These are phyloP conservation scores for Pteronotus mesoamericanus DNA, from an alignment of 2,797 vertebrate species.

Conservation along the genomic window DNA sequence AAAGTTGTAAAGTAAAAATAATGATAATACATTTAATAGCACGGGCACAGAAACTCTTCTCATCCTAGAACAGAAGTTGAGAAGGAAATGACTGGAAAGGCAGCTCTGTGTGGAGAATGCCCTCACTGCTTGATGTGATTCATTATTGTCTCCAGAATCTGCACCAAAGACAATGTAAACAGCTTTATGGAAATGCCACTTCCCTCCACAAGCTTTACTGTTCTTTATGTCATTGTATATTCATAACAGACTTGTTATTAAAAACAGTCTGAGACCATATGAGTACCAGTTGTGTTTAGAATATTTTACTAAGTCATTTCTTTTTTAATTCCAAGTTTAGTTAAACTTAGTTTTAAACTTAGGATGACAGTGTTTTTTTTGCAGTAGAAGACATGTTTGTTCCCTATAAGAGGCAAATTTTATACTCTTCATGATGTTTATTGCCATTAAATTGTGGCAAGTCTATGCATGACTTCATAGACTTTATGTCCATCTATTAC, in stretches of 20 bases:
- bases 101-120: background rate
- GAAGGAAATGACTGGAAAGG: background rate
- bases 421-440: background rate
- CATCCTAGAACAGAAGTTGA: background rate
- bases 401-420: background rate
- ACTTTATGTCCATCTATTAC: background rate
- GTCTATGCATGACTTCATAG: background rate
- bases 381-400: background rate
- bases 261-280: constrained; percentile 28
- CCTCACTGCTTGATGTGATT: background rate
- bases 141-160: constrained; percentile 21
- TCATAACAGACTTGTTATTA: constrained; percentile 32
- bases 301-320: background rate
- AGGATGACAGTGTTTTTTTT: background rate
- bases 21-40: background rate
- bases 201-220: background rate
- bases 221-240: background rate
- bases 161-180: constrained; percentile 3
- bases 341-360: constrained; percentile 12
- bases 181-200: constrained; percentile 51
- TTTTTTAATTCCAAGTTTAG: constrained; percentile 13
- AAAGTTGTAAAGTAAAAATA: background rate
- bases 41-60: background rate
- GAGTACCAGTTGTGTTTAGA: background rate
- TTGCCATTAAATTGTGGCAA: background rate